A percentile compares a stretch with the other conserved stretches of the same genome.
phyloP scores from a whole-genome alignment of 1,140 invertebrate species.

The Caenorhabditis latens region DNA sequence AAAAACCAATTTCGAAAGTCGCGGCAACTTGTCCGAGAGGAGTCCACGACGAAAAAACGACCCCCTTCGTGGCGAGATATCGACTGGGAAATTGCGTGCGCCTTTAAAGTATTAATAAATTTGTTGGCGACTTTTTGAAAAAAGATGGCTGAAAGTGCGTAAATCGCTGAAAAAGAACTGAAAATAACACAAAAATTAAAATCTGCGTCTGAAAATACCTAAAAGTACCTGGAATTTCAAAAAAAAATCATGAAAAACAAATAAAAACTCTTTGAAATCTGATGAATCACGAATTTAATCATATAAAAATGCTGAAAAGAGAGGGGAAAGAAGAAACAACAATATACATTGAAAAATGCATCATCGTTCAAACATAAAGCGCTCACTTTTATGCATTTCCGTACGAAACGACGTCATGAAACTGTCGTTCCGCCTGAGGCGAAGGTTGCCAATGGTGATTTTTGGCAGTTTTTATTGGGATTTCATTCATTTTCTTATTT shows the following conservation, averaged over 20 bases:
- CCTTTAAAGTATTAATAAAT: background rate
- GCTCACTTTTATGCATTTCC: background rate
- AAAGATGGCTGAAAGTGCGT: too few relatives aligned
- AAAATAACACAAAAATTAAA: too few relatives aligned
- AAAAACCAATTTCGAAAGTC: slow-evolving; percentile 32
- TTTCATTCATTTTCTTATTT: too few relatives aligned
- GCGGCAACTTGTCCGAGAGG: slow-evolving; percentile 9
- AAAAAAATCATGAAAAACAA: background rate
- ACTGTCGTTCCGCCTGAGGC: too few relatives aligned
- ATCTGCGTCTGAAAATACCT: too few relatives aligned
- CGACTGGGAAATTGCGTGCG: background rate
- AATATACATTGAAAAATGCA: background rate
- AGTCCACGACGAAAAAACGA: background rate
- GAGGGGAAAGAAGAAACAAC: background rate
- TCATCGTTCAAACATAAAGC: slow-evolving; percentile 11
- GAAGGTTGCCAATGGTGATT: background rate
- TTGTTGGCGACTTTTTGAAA: background rate
- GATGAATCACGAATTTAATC: too few relatives aligned
- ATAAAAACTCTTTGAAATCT: too few relatives aligned
- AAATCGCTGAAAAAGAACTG: too few relatives aligned
- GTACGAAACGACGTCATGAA: too few relatives aligned
- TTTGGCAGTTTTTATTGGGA: too few relatives aligned
- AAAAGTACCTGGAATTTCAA: too few relatives aligned
- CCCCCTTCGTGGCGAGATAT: background rate
- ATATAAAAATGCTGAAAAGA: background rate